Conservation (phyloP, 2,888 invertebrate species). For the Pharmacophagus antenor region DNA sequence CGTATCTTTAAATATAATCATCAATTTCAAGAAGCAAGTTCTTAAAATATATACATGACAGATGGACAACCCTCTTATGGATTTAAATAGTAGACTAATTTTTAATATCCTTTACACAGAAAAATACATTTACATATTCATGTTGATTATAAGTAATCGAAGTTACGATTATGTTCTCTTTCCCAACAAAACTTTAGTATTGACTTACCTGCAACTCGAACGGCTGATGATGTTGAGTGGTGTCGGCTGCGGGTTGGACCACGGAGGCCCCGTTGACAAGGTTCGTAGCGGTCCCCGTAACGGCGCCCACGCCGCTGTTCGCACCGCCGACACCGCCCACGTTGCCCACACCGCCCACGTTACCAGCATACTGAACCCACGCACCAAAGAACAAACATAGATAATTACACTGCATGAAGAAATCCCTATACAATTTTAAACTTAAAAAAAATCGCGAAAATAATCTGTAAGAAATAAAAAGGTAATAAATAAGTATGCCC, state of each 20-base stretch:
- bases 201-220: constrained; percentile 87
- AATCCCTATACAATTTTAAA: neutral
- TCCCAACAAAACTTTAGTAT: neutral
- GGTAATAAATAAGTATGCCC: too few relatives aligned
- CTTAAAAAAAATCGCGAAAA: too few relatives aligned
- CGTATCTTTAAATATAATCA: too few relatives aligned
- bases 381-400: too few relatives aligned
- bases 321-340: constrained; percentile 42
- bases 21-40: too few relatives aligned
- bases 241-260: constrained; percentile 74
- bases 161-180: neutral
- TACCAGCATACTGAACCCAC: constrained; percentile 43
- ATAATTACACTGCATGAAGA: too few relatives aligned
- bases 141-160: neutral
- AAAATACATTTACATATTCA: neutral
- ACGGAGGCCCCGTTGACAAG: constrained; percentile 75
- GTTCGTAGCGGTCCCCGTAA: constrained; percentile 48
- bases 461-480: too few relatives aligned
- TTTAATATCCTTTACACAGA: neutral
- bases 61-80: too few relatives aligned
- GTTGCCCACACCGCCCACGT: constrained; percentile 42
- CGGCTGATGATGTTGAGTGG: constrained; percentile 84
- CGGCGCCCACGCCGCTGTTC: constrained; percentile 46
- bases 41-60: too few relatives aligned
- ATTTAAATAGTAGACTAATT: neutral